Conservation (phyloP, 2,888 invertebrate genomes). For the Scelioninae gen. 2 region DNA sequence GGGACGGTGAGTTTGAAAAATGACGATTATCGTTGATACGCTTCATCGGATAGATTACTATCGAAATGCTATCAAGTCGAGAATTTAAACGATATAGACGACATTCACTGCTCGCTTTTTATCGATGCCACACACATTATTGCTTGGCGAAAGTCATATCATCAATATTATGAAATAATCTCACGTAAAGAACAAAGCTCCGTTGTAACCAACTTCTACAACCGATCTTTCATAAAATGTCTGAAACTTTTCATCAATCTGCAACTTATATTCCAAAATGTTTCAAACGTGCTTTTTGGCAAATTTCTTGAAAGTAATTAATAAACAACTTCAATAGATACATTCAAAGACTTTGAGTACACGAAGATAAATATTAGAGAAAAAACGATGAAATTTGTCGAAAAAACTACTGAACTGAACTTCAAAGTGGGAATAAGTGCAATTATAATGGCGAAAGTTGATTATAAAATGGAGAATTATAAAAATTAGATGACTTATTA, state of each 20-base stretch:
- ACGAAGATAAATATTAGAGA: too few relatives aligned
- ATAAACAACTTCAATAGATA: too few relatives aligned
- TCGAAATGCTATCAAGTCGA: slow-evolving; percentile 43
- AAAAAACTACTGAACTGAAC: too few relatives aligned
- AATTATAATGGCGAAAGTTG: too few relatives aligned
- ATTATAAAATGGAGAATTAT: too few relatives aligned
- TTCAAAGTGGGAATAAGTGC: too few relatives aligned
- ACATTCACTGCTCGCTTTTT: slow-evolving; percentile 38
- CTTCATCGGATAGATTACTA: slow-evolving; percentile 43
- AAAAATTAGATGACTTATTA: too few relatives aligned
- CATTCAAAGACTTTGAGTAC: too few relatives aligned
- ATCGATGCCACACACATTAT: slow-evolving; percentile 14
- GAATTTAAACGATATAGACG: slow-evolving; percentile 39
- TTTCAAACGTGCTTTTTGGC: too few relatives aligned
- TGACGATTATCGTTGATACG: slow-evolving; percentile 41
- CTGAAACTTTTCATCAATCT: not conserved
- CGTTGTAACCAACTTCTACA: not conserved
- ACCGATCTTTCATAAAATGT: not conserved
- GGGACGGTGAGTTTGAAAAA: slow-evolving; percentile 42
- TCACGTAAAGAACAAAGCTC: slow-evolving; percentile 12
- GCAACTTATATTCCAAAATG: too few relatives aligned
- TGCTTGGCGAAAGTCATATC: slow-evolving; percentile 14
- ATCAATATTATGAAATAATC: slow-evolving; percentile 31
- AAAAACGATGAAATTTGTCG: too few relatives aligned
- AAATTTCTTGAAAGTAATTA: too few relatives aligned